phyloP scores from a whole-genome alignment of 2,888 invertebrate genomes.

The Leptinotarsa juncta region DNA sequence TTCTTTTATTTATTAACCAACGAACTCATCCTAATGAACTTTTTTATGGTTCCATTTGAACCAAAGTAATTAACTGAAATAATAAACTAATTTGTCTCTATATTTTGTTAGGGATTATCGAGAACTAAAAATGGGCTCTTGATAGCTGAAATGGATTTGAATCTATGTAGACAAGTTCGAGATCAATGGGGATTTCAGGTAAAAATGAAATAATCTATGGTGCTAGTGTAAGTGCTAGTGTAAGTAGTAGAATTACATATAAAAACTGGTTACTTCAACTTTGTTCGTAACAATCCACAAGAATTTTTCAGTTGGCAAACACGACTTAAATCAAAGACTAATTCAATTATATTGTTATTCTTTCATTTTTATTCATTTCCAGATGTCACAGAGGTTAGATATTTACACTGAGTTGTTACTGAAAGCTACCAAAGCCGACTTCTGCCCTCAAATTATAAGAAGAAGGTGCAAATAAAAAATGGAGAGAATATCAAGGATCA shows the following conservation, averaged over 20 bases:
- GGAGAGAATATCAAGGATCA: conserved; percentile 18
- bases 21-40: no score
- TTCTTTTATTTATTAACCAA: no score
- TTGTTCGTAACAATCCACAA: no score
- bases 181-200: conserved; percentile 94
- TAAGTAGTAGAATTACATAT: no score
- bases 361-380: conserved; percentile 46
- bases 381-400: conserved; percentile 93
- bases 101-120: conserved; percentile 43
- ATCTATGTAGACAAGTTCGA: conserved; percentile 91
- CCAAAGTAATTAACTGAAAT: no score
- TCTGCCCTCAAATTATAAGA: conserved; percentile 80
- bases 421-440: conserved; percentile 78
- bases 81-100: neutral
- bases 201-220: no score
- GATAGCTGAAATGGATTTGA: conserved; percentile 90
- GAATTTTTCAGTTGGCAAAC: no score
- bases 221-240: no score
- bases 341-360: neutral
- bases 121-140: conserved; percentile 75
- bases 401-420: conserved; percentile 84
- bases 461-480: conserved; percentile 55
- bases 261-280: no score
- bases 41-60: no score
- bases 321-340: no score